A percentile compares a stretch with the other conserved stretches of the same genome.
Evolutionary conservation across 2,113 vertebrate genomes (phyloP).

Genomic region (Pteropus alecto): DNA sequence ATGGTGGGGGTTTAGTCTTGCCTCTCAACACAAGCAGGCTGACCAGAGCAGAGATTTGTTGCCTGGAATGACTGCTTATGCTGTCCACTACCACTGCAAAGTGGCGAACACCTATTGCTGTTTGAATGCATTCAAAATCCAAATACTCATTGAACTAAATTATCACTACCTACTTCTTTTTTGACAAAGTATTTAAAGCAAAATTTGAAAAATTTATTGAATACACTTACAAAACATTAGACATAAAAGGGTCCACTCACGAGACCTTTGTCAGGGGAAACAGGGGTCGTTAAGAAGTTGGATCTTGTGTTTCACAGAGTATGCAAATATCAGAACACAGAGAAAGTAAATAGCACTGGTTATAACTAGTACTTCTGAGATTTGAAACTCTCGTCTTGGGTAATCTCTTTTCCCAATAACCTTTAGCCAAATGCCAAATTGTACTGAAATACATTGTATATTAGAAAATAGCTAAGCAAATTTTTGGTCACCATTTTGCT

Average conservation of each 20-base stretch:
- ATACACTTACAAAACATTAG: neutral
- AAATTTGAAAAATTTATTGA: constrained; percentile 4
- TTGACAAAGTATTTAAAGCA: neutral
- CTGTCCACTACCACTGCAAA: neutral
- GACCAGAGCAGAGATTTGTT: neutral
- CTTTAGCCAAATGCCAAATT: neutral
- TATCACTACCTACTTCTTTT: neutral
- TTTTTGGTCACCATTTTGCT: neutral
- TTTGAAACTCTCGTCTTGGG: neutral
- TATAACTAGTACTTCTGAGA: neutral
- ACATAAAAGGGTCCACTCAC: neutral
- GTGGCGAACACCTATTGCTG: neutral
- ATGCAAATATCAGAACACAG: neutral
- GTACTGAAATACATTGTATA: neutral
- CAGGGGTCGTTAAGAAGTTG: neutral
- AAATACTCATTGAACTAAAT: neutral
- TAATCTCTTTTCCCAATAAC: neutral
- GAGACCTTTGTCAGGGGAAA: neutral
- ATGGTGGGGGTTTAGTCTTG: neutral
- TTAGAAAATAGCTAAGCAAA: neutral
- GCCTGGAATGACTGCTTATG: neutral
- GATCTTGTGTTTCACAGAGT: neutral
- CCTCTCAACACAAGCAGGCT: neutral
- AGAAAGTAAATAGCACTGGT: neutral
- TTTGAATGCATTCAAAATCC: neutral